Conservation (phyloP, 2,797 vertebrate species). For the Ficedula albicollis region DNA sequence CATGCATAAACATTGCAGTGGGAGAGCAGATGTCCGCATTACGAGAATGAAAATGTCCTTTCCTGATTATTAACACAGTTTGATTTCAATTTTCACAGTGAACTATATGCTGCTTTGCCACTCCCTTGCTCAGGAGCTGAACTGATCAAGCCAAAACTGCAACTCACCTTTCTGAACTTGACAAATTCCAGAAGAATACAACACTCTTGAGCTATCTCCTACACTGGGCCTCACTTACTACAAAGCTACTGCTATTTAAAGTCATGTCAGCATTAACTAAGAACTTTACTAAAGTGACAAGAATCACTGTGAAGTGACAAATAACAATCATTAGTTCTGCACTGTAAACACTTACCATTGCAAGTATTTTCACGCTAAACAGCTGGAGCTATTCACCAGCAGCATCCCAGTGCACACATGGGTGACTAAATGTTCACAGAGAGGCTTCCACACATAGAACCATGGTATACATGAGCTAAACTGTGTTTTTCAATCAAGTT, state of each 20-base stretch:
- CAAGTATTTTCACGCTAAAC: background rate
- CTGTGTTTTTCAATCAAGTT: background rate
- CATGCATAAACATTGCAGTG: background rate
- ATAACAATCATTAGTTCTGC: background rate
- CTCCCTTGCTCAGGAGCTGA: background rate
- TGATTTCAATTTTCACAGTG: background rate
- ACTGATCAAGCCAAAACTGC: background rate
- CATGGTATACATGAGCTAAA: background rate
- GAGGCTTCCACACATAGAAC: background rate
- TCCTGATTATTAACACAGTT: background rate
- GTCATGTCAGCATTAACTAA: background rate
- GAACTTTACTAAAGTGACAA: background rate
- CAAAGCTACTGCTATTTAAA: background rate
- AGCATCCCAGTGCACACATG: accelerated
- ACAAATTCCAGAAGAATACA: background rate
- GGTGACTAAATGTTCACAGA: background rate
- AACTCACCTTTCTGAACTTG: background rate
- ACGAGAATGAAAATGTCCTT: background rate
- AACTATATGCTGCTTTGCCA: background rate
- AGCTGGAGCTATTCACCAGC: background rate
- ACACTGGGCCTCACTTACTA: background rate
- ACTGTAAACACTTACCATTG: background rate
- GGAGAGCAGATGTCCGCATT: background rate
- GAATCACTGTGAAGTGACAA: background rate
- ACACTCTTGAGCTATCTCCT: accelerated